phyloP scores from a whole-genome alignment of 2,888 invertebrate species.

The Cetonia aurata region DNA sequence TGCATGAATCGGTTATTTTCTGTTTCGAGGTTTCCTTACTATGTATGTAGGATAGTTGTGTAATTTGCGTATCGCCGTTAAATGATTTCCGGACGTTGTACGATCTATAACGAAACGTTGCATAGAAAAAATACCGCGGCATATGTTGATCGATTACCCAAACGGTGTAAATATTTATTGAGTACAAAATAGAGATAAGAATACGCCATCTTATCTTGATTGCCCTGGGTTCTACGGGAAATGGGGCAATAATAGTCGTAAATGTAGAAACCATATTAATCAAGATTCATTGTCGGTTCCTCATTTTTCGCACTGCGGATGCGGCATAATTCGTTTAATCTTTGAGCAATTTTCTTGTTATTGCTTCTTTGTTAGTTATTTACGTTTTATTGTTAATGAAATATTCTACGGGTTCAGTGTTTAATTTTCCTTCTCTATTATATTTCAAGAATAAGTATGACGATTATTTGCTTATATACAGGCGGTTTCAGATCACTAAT shows the following conservation, averaged over 20 bases:
- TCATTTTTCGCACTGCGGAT: not conserved
- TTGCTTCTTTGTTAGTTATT: too few species aligned
- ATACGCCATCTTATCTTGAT: constrained; percentile 24
- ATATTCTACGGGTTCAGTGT: too few species aligned
- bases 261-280: constrained; percentile 8
- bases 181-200: constrained; percentile 33
- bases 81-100: constrained; percentile 14
- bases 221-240: not conserved
- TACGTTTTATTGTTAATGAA: too few species aligned
- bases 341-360: too few species aligned
- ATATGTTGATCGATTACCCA: constrained; percentile 13
- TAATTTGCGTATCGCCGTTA: constrained; percentile 10
- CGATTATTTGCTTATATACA: too few species aligned
- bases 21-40: constrained; percentile 34
- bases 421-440: too few species aligned
- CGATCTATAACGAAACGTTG: constrained; percentile 16
- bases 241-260: not conserved
- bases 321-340: not conserved
- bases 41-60: too few species aligned
- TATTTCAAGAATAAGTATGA: too few species aligned
- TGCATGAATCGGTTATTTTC: constrained; percentile 31
- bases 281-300: not conserved
- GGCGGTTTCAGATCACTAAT: too few species aligned
- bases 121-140: constrained; percentile 23
- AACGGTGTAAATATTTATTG: constrained; percentile 32